Percentiles rank a stretch among this genome's conserved stretches.
Evolutionary conservation across 2,113 vertebrate genomes (phyloP).

Genomic region (Sporophila hypoxantha): DNA sequence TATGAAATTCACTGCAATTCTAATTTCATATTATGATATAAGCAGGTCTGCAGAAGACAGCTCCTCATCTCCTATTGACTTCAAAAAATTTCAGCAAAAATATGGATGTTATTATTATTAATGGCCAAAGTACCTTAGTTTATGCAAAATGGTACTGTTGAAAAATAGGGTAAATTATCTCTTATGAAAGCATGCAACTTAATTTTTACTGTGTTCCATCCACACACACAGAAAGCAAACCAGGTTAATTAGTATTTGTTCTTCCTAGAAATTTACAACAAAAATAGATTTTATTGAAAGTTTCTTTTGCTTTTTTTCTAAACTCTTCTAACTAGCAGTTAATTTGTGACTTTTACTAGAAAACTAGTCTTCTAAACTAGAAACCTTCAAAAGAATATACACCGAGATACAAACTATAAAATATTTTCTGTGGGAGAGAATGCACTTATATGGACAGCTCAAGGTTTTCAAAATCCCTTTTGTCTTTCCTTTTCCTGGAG

Average conservation of each 20-base stretch:
- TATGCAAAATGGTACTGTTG: background rate
- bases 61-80: background rate
- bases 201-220: background rate
- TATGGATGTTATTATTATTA: background rate
- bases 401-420: background rate
- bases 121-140: background rate
- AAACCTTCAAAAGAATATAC: background rate
- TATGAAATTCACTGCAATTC: background rate
- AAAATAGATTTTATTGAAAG: background rate
- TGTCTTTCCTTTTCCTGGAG: background rate
- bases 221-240: background rate
- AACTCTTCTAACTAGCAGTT: background rate
- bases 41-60: background rate
- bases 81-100: background rate
- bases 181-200: background rate
- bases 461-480: background rate
- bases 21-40: background rate
- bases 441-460: background rate
- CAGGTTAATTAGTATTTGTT: background rate
- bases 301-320: background rate
- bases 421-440: background rate
- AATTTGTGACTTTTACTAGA: background rate
- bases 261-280: background rate
- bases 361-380: background rate
- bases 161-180: background rate